Evolutionary conservation across 2,888 invertebrate species (phyloP).

Genomic region (Leptopilina myrica): DNA sequence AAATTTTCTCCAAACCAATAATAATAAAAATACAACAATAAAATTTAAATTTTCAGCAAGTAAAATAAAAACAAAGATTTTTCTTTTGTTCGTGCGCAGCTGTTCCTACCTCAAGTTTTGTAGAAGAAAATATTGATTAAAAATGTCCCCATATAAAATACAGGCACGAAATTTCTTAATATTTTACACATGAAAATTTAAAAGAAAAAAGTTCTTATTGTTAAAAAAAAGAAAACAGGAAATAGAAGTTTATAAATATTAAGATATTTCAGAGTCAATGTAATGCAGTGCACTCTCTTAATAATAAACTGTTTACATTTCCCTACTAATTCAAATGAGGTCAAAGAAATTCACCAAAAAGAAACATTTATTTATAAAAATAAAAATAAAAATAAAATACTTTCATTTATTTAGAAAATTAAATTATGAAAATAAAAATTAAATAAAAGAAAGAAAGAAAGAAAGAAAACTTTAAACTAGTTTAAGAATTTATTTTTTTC

Average conservation of each 20-base stretch:
- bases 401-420: too few species aligned
- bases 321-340: not conserved
- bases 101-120: not conserved
- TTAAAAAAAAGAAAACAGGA: too few species aligned
- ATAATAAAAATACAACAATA: not conserved
- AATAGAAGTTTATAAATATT: not conserved
- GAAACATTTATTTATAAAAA: too few species aligned
- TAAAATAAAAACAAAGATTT: not conserved
- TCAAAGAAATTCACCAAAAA: not conserved
- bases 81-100: constrained; percentile 25
- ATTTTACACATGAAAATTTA: not conserved
- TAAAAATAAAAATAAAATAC: too few species aligned
- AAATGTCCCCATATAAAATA: not conserved
- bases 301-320: constrained; percentile 21
- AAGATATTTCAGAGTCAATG: not conserved
- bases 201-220: too few species aligned
- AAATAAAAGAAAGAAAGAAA: too few species aligned
- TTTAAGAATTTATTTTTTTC: too few species aligned
- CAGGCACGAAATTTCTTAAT: not conserved
- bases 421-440: too few species aligned
- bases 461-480: too few species aligned
- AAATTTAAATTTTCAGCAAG: not conserved
- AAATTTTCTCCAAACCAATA: too few species aligned
- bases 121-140: constrained; percentile 22
- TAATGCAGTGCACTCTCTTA: not conserved